phyloP scores from a whole-genome alignment of 2,113 vertebrate genomes.

The Pipra filicauda region DNA sequence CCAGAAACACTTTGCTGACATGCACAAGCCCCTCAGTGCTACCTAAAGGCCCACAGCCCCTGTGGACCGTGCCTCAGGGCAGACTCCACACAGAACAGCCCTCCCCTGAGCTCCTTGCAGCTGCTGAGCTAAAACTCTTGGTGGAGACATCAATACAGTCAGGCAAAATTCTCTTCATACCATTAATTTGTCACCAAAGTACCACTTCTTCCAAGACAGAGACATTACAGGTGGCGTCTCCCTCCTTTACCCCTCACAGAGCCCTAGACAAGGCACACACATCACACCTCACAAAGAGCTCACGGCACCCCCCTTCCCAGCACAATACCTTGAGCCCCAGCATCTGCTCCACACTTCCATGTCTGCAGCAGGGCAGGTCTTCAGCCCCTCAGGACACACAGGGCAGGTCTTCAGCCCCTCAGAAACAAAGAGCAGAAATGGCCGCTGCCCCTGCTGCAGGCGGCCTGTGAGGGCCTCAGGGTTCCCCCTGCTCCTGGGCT shows the following conservation, averaged over 20 bases:
- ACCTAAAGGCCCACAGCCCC: background rate
- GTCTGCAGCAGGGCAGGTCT: rapidly evolving
- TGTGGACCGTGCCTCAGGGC: rapidly evolving
- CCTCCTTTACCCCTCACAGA: rapidly evolving
- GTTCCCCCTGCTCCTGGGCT: no score
- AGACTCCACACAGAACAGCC: background rate
- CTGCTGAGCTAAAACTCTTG: background rate
- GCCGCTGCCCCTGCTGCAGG: rapidly evolving
- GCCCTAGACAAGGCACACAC: rapidly evolving
- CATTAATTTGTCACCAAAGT: background rate
- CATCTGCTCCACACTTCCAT: rapidly evolving
- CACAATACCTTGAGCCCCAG: rapidly evolving
- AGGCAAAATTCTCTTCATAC: background rate
- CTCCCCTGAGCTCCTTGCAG: background rate
- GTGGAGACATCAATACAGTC: rapidly evolving
- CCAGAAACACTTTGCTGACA: background rate
- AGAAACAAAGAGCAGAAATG: background rate
- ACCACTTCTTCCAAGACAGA: background rate
- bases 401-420: rapidly evolving
- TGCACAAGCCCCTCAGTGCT: background rate
- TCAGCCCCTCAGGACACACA: background rate
- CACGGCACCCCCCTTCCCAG: rapidly evolving
- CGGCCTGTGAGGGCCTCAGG: background rate
- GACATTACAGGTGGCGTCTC: rapidly evolving
- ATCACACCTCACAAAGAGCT: no score